Evolutionary conservation across 2,113 vertebrate genomes (phyloP).

Genomic region (Gallinago undulata): DNA sequence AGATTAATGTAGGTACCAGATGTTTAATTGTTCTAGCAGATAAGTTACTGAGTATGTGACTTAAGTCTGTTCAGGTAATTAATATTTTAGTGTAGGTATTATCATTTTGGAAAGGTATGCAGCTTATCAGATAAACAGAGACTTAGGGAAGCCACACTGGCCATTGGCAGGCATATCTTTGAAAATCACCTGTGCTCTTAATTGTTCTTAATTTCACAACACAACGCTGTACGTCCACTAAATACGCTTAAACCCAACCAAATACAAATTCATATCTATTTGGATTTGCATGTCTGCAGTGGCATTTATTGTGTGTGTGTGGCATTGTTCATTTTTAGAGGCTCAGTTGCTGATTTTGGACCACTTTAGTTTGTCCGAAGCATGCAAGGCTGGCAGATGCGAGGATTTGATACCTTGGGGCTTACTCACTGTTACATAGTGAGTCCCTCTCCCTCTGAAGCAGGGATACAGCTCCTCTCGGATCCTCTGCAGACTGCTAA

Average conservation of each 20-base stretch:
- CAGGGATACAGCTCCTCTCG: fast-evolving
- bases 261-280: neutral
- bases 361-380: neutral
- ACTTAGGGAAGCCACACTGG: neutral
- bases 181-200: neutral
- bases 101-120: neutral
- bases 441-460: neutral
- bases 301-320: neutral
- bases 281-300: neutral
- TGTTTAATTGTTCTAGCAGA: neutral
- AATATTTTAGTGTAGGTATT: neutral
- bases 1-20: neutral
- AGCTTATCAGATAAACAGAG: neutral
- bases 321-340: neutral
- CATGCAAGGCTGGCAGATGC: fast-evolving
- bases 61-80: neutral
- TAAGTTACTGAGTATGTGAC: neutral
- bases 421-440: neutral
- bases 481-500: neutral
- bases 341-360: neutral
- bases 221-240: neutral
- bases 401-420: neutral
- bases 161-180: neutral
- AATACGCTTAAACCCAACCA: neutral
- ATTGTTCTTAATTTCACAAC: neutral